Evolutionary conservation across 1,140 invertebrate species (phyloP).

Genomic region (Psilanteris sp.): DNA sequence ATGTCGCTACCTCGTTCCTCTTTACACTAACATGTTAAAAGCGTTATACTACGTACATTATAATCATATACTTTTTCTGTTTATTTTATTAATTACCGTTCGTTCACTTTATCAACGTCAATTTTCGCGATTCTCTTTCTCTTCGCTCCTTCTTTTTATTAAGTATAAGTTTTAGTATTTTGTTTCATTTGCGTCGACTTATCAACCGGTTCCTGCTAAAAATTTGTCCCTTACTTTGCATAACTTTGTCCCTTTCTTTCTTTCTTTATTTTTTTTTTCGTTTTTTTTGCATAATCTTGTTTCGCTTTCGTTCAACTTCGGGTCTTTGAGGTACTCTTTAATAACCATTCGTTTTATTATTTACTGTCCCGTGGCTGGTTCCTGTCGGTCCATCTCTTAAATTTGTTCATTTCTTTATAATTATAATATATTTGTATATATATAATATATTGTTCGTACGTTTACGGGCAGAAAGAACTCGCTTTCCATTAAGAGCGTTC

Average conservation of each 20-base stretch:
- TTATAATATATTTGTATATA: conserved; percentile 55
- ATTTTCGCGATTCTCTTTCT: conserved; percentile 4
- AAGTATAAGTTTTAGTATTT: too few relatives aligned
- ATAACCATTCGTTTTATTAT: background rate
- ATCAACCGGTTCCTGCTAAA: background rate
- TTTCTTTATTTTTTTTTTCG: background rate
- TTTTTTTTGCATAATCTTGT: too few relatives aligned
- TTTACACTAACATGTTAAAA: conserved; percentile 74
- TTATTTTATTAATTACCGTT: conserved; percentile 35
- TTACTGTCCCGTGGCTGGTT: conserved; percentile 2
- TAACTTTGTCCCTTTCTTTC: background rate
- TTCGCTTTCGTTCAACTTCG: background rate
- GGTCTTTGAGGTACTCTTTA: conserved; percentile 48
- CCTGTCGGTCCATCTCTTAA: conserved; percentile 1
- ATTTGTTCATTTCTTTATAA: conserved; percentile 60
- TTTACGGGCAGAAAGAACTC: conserved; percentile 71
- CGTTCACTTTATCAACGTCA: conserved; percentile 13
- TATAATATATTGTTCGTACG: conserved; percentile 55
- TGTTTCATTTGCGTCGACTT: background rate
- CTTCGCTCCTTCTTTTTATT: background rate
- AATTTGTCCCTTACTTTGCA: background rate
- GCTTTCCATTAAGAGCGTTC: conserved; percentile 72
- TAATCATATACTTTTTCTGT: conserved; percentile 62
- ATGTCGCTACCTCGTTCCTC: conserved; percentile 49
- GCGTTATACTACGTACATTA: conserved; percentile 71